Evolutionary conservation across 2,113 vertebrate species (phyloP), one percentile per base, ranked within the genome.

Genomic region (Passer domesticus): DNA sequence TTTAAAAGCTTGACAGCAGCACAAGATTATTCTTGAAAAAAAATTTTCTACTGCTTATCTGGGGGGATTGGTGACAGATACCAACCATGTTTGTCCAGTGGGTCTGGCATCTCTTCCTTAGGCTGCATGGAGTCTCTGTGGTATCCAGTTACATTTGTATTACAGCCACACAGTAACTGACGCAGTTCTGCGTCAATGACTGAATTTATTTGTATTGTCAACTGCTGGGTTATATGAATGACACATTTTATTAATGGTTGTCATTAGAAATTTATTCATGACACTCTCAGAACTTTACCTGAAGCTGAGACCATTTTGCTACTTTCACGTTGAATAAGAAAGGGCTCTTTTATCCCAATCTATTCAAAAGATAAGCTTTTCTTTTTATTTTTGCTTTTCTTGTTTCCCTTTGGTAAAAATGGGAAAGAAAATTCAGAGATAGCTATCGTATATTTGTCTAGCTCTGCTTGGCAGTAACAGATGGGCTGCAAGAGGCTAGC

Each of bases 301-400:
- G 82, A 78, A 90, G 75, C 91, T 59, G 70, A 86, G 64, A 85
- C 49, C 17, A 10, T 66, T 93, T 92, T 74, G 50, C 6, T 7
- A 30, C 64, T 82, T 64, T 74, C 68, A 59, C 20, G 14, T 3
- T 31, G 79, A 77, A 37, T 86, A 81, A 90, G 64, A 77, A 94
- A 92, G 85, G 90, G 79, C 44, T 91, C 75, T 75, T 91, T 77
- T 56, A 75, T 81, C 83, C 82, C 69, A 67, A 6, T 67, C 75
- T 52, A 7, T 70, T 92, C 17, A 49, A 47, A 76, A 85, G 15
- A 79, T 27, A 95, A 88, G 8, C 18, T 81, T 66, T 77, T 72
- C 2, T 35, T 84, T 92, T 81, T 66, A 3, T 37, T 92, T 69
- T 66, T 78, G 9, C 17, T 80, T 77, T 89, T 59, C 39, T 64